Conservation (phyloP, 1,140 invertebrate species). For the Cydia fagiglandana region DNA sequence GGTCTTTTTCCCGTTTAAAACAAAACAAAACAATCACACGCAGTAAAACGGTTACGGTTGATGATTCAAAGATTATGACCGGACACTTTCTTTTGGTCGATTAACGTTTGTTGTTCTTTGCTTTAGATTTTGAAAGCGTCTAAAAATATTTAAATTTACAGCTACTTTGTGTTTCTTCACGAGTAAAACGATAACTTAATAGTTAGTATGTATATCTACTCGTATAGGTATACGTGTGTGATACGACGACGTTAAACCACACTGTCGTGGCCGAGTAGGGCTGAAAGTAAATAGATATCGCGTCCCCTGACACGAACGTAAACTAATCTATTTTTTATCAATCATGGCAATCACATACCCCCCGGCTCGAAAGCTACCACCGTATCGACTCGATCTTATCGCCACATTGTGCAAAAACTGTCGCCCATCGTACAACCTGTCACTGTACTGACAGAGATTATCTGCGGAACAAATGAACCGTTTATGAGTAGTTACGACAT, state of each 20-base stretch:
- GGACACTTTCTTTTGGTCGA: conserved; percentile 4
- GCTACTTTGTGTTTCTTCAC: too few species aligned
- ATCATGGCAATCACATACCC: conserved; percentile 11
- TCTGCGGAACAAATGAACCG: conserved; percentile 28
- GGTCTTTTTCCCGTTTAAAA: neutral
- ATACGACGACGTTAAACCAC: neutral
- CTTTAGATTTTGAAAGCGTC: neutral
- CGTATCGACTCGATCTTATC: conserved; percentile 21
- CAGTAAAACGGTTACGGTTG: conserved; percentile 1
- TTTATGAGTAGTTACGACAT: neutral
- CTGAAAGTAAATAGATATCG: neutral
- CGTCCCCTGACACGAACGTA: neutral
- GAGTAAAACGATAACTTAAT: neutral
- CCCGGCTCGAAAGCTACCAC: conserved; percentile 17
- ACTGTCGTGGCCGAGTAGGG: neutral
- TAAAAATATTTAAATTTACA: neutral
- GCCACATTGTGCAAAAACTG: conserved; percentile 27
- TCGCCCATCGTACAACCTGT: conserved; percentile 22
- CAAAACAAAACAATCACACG: conserved; percentile 1
- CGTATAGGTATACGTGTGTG: too few species aligned
- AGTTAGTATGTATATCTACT: neutral
- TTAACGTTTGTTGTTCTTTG: neutral
- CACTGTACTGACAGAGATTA: conserved; percentile 21
- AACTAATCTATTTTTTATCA: conserved; percentile 10
- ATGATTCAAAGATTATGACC: neutral